Conservation (phyloP, 2,797 vertebrate species). For the Simalia tracyae region DNA sequence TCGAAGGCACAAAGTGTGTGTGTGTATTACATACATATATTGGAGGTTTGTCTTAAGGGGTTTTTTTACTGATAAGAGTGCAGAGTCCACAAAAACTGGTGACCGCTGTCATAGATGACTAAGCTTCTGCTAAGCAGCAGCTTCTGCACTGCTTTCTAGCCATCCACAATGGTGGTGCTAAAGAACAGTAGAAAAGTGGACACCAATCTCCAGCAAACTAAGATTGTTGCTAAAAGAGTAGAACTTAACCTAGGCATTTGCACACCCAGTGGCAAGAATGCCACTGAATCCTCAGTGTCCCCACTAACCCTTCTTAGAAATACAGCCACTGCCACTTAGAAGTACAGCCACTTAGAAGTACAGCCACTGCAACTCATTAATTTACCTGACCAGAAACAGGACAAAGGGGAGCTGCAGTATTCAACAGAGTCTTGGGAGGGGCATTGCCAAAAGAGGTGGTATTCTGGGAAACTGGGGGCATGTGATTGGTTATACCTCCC, state of each 20-base stretch:
- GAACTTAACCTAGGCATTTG: background rate
- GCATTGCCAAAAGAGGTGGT: background rate
- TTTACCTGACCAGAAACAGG: background rate
- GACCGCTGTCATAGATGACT: background rate
- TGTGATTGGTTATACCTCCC: background rate
- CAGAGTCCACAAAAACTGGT: background rate
- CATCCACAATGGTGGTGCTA: background rate
- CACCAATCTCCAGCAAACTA: background rate
- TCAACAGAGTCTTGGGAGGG: background rate
- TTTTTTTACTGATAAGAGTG: background rate
- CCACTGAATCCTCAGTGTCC: background rate
- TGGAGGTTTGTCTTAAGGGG: background rate
- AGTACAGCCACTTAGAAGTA: too few relatives aligned
- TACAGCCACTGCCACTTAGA: too few relatives aligned
- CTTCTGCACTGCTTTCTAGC: background rate
- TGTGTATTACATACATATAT: too few relatives aligned
- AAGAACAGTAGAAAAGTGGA: background rate
- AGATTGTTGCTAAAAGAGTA: background rate
- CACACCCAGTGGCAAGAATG: background rate
- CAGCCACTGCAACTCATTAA: too few relatives aligned
- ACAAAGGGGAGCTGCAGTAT: background rate
- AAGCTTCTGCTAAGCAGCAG: background rate
- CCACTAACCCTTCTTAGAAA: background rate
- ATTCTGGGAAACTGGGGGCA: background rate
- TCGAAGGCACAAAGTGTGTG: too few relatives aligned